Evolutionary conservation across 2,797 vertebrate genomes (phyloP).

Genomic region (Pseudochaenichthys georgianus): DNA sequence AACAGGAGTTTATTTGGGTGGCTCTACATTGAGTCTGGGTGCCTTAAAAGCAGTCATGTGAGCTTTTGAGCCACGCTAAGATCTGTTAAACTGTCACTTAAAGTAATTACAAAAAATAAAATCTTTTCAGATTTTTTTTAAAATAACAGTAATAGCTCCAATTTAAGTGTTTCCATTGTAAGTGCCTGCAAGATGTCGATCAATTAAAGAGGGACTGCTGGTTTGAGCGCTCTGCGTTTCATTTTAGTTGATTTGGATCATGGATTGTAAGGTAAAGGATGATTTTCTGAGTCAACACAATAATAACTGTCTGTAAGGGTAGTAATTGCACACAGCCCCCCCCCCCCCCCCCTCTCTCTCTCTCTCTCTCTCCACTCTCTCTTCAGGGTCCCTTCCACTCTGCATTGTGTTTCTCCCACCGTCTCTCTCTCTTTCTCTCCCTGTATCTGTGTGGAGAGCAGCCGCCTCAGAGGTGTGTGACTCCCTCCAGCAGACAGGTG

Average conservation of each 20-base stretch:
- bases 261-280: neutral
- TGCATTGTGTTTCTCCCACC: conserved; percentile 28
- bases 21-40: no score
- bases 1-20: no score
- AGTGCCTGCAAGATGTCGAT: neutral
- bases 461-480: conserved; percentile 54
- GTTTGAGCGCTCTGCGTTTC: neutral
- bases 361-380: neutral
- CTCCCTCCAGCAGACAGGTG: conserved; percentile 51
- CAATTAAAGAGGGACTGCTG: neutral
- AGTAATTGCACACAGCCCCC: no score
- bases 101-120: no score
- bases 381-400: neutral
- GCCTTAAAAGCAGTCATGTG: no score
- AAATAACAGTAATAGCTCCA: no score
- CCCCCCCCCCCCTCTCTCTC: neutral
- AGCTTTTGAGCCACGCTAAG: no score
- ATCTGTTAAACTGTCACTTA: no score
- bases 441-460: conserved; percentile 34
- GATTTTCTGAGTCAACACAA: conserved; percentile 17
- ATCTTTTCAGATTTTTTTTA: no score
- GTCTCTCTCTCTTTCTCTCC: conserved; percentile 8
- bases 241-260: conserved; percentile 5
- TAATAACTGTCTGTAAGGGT: conserved; percentile 38
- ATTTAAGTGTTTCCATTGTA: neutral